Evolutionary conservation across 2,888 invertebrate species (phyloP).

Genomic region (Lochmaea capreae): DNA sequence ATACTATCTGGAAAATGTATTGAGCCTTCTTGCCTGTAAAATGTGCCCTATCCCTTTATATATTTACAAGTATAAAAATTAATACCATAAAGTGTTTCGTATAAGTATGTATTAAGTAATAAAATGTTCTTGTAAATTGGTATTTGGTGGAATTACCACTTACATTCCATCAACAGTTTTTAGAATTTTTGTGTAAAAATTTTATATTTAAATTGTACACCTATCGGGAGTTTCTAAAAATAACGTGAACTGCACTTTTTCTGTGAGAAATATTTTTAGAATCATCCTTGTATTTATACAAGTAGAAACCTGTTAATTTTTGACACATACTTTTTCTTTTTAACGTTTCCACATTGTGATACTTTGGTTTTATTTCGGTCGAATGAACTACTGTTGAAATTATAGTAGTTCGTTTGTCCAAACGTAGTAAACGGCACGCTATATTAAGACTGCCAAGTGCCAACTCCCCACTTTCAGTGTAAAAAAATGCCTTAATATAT

Average conservation of each 20-base stretch:
- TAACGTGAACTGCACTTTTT: neutral
- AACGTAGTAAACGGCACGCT: slow-evolving; percentile 20
- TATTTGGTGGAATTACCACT: neutral
- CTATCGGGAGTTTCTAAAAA: neutral
- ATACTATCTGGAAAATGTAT: slow-evolving; percentile 28
- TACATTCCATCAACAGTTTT: neutral
- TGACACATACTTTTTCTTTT: slow-evolving; percentile 18
- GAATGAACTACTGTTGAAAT: slow-evolving; percentile 17
- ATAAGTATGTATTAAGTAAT: neutral
- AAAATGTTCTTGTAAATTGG: neutral
- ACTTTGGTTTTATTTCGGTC: slow-evolving; percentile 8
- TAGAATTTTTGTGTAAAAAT: slow-evolving; percentile 19
- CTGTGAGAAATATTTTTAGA: neutral
- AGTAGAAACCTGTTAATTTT: slow-evolving; percentile 6
- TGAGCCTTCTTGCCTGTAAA: slow-evolving; percentile 33
- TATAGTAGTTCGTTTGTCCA: slow-evolving; percentile 21
- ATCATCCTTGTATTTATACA: neutral
- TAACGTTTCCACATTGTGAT: slow-evolving; percentile 26
- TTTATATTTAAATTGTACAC: slow-evolving; percentile 24
- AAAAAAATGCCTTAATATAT: slow-evolving; percentile 53
- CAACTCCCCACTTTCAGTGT: slow-evolving; percentile 46
- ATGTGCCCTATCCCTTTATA: slow-evolving; percentile 25
- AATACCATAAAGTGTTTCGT: slow-evolving; percentile 18
- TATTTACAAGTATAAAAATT: neutral
- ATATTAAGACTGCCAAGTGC: slow-evolving; percentile 51